Base-by-base conservation (phyloP, 2,797 vertebrate genomes). In the Graptemys geographica region DNA sequence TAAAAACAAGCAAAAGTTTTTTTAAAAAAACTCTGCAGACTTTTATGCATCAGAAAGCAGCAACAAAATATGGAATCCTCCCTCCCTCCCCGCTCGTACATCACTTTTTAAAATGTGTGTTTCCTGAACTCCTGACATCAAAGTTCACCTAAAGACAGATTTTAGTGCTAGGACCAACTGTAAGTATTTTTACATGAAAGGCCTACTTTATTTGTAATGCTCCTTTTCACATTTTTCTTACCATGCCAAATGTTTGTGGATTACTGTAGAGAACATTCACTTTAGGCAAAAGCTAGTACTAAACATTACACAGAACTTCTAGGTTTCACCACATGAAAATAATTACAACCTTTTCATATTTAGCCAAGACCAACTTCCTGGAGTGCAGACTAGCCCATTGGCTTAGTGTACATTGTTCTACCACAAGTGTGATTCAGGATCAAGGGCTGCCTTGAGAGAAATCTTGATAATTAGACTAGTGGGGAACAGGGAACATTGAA, bases 171-270 rank as follows among this genome's bases (percentile, higher is more conserved):
- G 62, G 78, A 92, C 51, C 27, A 27, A 85, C 5, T 88, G 52
- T 51, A 56, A 85, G 85, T 86, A 90, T 81, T 74, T 81, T 69
- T n/a, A 72, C 59, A 57, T 57, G 6, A 44, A 86, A 81, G 25
- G 23, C 18, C 44, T 31, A 84, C 23, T 86, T 92, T 56, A 65
- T 21, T 55, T 87, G 56, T 74, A 72, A 84, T 41, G 41, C 23
- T 87, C 41, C 81, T 90, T 95, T 83, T 55, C 51, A 19, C 91
- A 88, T 82, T 96, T 92, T 89, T 85, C 21, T 59, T 90, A 85
- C 90, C 41, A 55, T 25, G 84, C 86, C 33, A 76, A 56, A 7
- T 47, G 23, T 69, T 74, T 86, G 55, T 5, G 19, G 27, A 41
- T 92, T 87, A 86, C 51, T 85, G 37, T 11, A 87, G 28, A 83